Evolutionary conservation across 1,140 invertebrate species (phyloP).

Genomic region (Mylabris phalerata): DNA sequence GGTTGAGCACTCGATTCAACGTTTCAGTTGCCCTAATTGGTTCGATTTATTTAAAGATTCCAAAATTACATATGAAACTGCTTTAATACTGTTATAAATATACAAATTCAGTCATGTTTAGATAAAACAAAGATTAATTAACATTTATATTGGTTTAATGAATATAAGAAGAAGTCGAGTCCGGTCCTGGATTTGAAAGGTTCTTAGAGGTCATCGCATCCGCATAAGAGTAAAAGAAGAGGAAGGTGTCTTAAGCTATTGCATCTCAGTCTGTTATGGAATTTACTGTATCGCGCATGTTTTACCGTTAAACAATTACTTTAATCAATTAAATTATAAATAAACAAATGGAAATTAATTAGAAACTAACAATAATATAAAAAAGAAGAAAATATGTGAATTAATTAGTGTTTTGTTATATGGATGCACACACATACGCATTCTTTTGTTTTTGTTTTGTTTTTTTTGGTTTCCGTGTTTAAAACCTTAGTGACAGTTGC

Average conservation of each 20-base stretch:
- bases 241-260: slow-evolving; percentile 16
- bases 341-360: neutral
- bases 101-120: too few relatives aligned
- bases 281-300: neutral
- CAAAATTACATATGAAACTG: too few relatives aligned
- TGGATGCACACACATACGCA: too few relatives aligned
- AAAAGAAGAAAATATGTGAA: neutral
- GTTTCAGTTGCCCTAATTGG: too few relatives aligned
- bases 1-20: too few relatives aligned
- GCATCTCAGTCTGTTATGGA: slow-evolving; percentile 10
- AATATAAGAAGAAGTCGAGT: neutral
- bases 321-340: neutral
- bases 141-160: too few relatives aligned
- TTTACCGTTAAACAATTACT: slow-evolving; percentile 2
- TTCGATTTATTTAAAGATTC: too few relatives aligned
- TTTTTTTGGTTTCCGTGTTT: neutral
- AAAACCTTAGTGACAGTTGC: too few relatives aligned
- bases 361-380: neutral
- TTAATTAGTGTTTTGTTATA: too few relatives aligned
- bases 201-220: slow-evolving; percentile 22
- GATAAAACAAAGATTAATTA: too few relatives aligned
- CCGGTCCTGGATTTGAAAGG: neutral
- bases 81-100: too few relatives aligned
- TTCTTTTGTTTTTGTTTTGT: neutral
- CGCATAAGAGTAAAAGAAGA: neutral